Percentiles rank a stretch among this genome's conserved stretches.
These are phyloP conservation scores for Agapornis roseicollis DNA, from an alignment of 2,113 vertebrate species.

Conservation along the genomic window DNA sequence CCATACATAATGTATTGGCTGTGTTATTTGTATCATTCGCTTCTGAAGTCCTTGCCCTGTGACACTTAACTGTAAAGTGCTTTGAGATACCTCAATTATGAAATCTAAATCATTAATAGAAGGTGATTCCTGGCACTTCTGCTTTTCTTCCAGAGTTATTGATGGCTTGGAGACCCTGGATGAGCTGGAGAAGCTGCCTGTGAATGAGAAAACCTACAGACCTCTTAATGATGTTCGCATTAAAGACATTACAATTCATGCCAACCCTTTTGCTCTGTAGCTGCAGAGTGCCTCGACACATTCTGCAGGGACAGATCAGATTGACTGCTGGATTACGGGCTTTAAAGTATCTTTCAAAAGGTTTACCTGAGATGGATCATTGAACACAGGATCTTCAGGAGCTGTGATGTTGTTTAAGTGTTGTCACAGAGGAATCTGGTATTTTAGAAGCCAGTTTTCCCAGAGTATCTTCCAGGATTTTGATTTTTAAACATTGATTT, in stretches of 20 bases:
- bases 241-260: conserved; percentile 93
- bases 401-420: not conserved
- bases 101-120: not conserved
- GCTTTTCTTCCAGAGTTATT: conserved; percentile 83
- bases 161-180: conserved; percentile 95
- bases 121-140: not conserved
- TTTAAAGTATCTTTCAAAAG: not conserved
- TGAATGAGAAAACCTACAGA: conserved; percentile 95
- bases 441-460: not conserved
- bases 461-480: not conserved
- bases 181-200: conserved; percentile 94
- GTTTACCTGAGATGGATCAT: not conserved
- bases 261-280: conserved; percentile 93
- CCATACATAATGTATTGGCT: not conserved
- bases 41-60: not conserved
- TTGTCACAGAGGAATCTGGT: not conserved
- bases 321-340: not conserved
- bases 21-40: not conserved
- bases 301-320: not conserved
- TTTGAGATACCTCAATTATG: not conserved
- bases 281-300: not conserved
- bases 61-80: not conserved
- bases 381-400: not conserved
- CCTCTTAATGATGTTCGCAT: conserved; percentile 91
- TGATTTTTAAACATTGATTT: not conserved